Conservation (phyloP, 2,797 vertebrate genomes). For the Bovichtus variegatus region DNA sequence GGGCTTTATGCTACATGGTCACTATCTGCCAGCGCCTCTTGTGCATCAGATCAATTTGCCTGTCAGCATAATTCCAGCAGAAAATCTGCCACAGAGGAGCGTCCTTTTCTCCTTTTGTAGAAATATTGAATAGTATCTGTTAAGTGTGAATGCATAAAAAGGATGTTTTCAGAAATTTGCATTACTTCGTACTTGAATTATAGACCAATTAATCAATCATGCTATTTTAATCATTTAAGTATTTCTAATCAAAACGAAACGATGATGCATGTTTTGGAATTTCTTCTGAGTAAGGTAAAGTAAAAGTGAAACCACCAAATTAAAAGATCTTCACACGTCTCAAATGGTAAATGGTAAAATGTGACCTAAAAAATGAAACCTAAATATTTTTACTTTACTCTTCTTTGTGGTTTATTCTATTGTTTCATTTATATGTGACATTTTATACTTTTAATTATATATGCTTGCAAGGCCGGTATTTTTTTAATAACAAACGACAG, state of each 20-base stretch:
- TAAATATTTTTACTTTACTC: not conserved
- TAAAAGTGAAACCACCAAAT: not conserved
- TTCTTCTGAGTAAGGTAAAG: not conserved
- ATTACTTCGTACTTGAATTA: not conserved
- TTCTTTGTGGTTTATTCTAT: not conserved
- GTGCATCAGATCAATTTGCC: constrained; percentile 29
- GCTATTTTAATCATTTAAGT: not conserved
- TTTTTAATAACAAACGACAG: not conserved
- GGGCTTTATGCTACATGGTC: constrained; percentile 27
- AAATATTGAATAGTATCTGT: not conserved
- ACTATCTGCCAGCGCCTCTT: constrained; percentile 48
- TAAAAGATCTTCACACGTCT: not conserved
- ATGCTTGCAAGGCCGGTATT: not conserved
- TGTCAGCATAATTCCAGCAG: constrained; percentile 18
- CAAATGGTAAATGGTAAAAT: not conserved
- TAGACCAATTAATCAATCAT: not conserved
- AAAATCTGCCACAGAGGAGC: constrained; percentile 2
- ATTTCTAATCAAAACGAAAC: not conserved
- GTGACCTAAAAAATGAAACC: no score
- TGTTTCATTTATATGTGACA: not conserved
- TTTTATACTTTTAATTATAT: not conserved
- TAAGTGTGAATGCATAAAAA: not conserved
- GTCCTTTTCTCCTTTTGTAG: not conserved
- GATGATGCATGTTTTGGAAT: not conserved
- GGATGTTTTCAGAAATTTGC: not conserved